These are phyloP conservation scores for Hetaerina americana DNA, from an alignment of 1,140 invertebrate species.

Conservation along the genomic window DNA sequence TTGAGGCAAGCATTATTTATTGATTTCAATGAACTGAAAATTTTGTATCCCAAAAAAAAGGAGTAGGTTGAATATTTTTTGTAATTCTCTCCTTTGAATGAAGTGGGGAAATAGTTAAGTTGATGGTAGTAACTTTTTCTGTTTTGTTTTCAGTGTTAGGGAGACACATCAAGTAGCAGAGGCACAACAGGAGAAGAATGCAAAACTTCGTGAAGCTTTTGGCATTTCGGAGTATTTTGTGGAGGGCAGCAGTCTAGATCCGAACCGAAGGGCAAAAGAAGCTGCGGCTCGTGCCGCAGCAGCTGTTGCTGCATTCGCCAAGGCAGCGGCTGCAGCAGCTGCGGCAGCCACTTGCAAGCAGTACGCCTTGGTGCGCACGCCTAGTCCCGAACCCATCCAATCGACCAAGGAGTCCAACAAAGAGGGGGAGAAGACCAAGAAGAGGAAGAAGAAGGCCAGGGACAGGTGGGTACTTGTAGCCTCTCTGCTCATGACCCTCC, in stretches of 20 bases:
- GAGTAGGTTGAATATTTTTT: too few species aligned
- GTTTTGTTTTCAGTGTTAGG: slow-evolving; percentile 55
- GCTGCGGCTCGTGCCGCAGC: slow-evolving; percentile 45
- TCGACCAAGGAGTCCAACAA: slow-evolving; percentile 18
- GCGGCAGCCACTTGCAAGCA: slow-evolving; percentile 39
- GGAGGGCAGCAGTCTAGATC: slow-evolving; percentile 85
- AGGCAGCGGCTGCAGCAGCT: slow-evolving; percentile 38
- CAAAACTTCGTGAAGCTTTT: slow-evolving; percentile 80
- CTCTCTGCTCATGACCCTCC: too few species aligned
- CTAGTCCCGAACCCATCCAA: slow-evolving; percentile 27
- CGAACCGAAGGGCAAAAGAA: slow-evolving; percentile 66
- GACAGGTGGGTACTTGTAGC: too few species aligned
- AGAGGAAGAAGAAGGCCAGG: slow-evolving; percentile 11
- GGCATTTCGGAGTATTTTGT: slow-evolving; percentile 88
- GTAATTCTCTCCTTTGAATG: too few species aligned
- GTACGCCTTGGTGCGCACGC: slow-evolving; percentile 52
- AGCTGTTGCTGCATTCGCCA: slow-evolving; percentile 36
- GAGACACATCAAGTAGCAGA: slow-evolving; percentile 93
- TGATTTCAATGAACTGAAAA: too few species aligned
- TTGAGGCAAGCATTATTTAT: too few species aligned
- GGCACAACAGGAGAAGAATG: slow-evolving; percentile 94
- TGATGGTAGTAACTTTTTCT: slow-evolving; percentile 11
- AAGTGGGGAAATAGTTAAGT: not conserved
- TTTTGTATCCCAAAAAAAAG: too few species aligned
- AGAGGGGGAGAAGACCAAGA: slow-evolving; percentile 13